Evolutionary conservation across 2,888 invertebrate species (phyloP), one percentile per base, ranked within the genome.

Genomic region (Diabrotica balteata): DNA sequence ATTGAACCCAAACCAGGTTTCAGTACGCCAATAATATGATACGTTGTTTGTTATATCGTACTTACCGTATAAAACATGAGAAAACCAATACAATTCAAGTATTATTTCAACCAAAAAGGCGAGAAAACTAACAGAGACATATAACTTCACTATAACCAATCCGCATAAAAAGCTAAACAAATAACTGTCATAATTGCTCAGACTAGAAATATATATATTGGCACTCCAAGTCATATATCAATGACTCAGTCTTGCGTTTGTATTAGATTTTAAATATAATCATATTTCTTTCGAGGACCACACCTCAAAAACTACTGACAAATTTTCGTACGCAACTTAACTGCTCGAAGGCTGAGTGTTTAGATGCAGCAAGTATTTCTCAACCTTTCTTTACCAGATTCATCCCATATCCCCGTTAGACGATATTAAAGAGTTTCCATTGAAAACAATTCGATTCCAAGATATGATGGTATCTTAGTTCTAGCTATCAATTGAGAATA

Each of bases 181-280:
- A 52, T 55, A 69, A 71, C 51, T 59, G 59, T 69, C 58, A 64
- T 70, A 69, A 67, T 72, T 68, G 63, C 79, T 77, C 79, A 79
- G 81, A 82, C 82, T 82, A 82, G 81, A 82, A 77, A 80, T 78
- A 68, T 57, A 77, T 66, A 78, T 77, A 77, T 80, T 79, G 79
- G 77, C 77, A 78, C 79, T 75, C 78, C 78, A 77, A 80, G 79
- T 76, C 75, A 73, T 73, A 70, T 73, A 71, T 75, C 73, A 67
- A 58, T 72, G 74, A 75, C 76, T 75, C 76, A 75, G 76, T 76
- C 76, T 76, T 75, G 74, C 73, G 70, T 66, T 71, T 69, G 69
- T 73, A 72, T 68, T 73, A 75, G 71, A 72, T 73, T 69, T 59
- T 51, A 61, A 67, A 63, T 55, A 52, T 10, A 60, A 68, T 62